Evolutionary conservation across 2,888 invertebrate genomes (phyloP).

Genomic region (Elysia crispata): DNA sequence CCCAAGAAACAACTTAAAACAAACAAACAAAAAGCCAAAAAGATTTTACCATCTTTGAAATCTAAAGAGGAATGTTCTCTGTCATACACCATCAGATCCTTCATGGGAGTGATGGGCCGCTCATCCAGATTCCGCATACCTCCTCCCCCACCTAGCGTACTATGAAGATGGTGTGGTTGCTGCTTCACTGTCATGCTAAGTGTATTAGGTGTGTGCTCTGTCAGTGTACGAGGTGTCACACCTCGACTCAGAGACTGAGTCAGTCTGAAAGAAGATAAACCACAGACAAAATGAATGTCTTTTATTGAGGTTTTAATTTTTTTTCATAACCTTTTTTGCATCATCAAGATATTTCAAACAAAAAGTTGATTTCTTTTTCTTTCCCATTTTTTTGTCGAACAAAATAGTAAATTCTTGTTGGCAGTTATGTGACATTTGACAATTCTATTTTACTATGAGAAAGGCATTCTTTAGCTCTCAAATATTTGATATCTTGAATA

Average conservation of each 20-base stretch:
- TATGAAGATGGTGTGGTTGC: background rate
- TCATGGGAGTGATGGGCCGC: constrained; percentile 76
- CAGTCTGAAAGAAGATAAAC: no score
- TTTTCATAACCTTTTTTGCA: no score
- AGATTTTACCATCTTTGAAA: constrained; percentile 74
- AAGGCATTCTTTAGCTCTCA: no score
- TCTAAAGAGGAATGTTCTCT: constrained; percentile 72
- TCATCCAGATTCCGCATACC: constrained; percentile 59
- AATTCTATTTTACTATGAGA: no score
- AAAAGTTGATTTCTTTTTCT: no score
- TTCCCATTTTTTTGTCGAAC: no score
- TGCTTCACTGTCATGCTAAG: constrained; percentile 15
- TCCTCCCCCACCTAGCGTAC: no score
- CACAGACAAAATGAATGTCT: no score
- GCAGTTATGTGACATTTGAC: background rate
- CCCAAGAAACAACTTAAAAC: background rate
- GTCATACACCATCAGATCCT: constrained; percentile 74
- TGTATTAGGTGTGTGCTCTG: constrained; percentile 3
- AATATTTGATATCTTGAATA: no score
- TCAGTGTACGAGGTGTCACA: constrained; percentile 1
- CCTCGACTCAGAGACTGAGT: no score
- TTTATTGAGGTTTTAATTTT: no score
- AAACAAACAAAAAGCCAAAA: background rate
- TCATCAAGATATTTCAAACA: no score
- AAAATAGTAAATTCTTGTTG: background rate